phyloP scores from a whole-genome alignment of 2,888 invertebrate species.

The Ophioninae sp. region DNA sequence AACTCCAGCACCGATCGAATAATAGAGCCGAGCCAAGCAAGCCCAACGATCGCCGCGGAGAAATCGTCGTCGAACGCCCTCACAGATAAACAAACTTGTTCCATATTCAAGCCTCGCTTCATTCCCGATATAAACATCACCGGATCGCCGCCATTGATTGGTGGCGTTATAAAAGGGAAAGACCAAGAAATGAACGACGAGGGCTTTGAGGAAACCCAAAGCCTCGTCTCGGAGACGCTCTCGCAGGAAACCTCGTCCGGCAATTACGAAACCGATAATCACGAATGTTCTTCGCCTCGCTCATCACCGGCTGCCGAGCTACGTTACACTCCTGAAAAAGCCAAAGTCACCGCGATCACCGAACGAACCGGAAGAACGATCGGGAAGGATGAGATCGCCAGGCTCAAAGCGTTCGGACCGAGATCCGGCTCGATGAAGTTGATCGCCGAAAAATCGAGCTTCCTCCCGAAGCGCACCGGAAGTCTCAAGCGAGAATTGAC shows the following conservation, averaged over 20 bases:
- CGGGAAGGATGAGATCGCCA: conserved; percentile 62
- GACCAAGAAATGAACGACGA: conserved; percentile 92
- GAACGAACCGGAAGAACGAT: conserved; percentile 58
- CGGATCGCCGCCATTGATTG: conserved; percentile 70
- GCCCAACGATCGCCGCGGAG: conserved; percentile 10
- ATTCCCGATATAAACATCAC: conserved; percentile 82
- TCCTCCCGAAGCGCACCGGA: conserved; percentile 75
- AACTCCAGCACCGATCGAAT: conserved; percentile 2
- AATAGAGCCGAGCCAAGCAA: conserved; percentile 32
- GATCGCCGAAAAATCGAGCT: conserved; percentile 72
- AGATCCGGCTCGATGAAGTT: conserved; percentile 61
- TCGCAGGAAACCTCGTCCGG: conserved; percentile 93
- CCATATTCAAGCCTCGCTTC: conserved; percentile 72
- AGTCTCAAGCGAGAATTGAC: conserved; percentile 69
- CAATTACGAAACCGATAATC: conserved; percentile 85
- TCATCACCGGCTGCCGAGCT: conserved; percentile 78
- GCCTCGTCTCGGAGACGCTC: conserved; percentile 92
- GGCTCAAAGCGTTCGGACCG: conserved; percentile 61
- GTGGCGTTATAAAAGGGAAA: conserved; percentile 73
- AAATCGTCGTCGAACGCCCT: conserved; percentile 22
- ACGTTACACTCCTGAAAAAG: conserved; percentile 48
- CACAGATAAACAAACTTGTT: conserved; percentile 31
- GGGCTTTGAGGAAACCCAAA: conserved; percentile 95
- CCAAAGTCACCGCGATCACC: not conserved
- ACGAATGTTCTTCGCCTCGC: conserved; percentile 79